These are phyloP conservation scores for Macrosoma leucophasiata DNA, from an alignment of 2,888 invertebrate species.

Conservation along the genomic window DNA sequence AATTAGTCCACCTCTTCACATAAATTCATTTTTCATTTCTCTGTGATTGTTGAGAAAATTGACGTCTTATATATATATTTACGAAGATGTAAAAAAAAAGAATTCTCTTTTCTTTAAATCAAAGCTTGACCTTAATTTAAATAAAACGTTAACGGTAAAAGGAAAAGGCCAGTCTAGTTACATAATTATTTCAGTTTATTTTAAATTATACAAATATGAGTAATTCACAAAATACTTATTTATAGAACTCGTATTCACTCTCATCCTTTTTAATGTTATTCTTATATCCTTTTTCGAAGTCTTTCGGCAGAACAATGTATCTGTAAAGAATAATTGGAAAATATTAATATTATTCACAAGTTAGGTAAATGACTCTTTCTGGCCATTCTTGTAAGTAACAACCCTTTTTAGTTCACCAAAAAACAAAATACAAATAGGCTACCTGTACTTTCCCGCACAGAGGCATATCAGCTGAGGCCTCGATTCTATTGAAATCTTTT, in stretches of 20 bases:
- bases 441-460: no score
- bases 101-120: constrained; percentile 8
- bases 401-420: no score
- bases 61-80: no score
- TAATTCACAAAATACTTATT: constrained; percentile 77
- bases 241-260: constrained; percentile 99
- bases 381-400: no score
- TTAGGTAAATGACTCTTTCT: no score
- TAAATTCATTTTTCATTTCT: constrained; percentile 97
- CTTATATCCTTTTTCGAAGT: constrained; percentile 99
- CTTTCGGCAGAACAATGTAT: constrained; percentile 98
- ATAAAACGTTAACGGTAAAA: no score
- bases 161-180: no score
- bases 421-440: no score
- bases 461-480: no score
- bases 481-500: no score
- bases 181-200: not conserved
- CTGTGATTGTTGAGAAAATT: constrained; percentile 98
- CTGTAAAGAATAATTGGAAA: constrained; percentile 37
- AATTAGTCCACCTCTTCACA: constrained; percentile 99
- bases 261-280: constrained; percentile 99
- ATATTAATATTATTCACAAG: constrained; percentile 4
- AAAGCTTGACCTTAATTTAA: not conserved
- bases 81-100: no score
- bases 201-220: constrained; percentile 15